Base-by-base conservation (phyloP, 1,140 invertebrate genomes). In the Drosophila asahinai region DNA sequence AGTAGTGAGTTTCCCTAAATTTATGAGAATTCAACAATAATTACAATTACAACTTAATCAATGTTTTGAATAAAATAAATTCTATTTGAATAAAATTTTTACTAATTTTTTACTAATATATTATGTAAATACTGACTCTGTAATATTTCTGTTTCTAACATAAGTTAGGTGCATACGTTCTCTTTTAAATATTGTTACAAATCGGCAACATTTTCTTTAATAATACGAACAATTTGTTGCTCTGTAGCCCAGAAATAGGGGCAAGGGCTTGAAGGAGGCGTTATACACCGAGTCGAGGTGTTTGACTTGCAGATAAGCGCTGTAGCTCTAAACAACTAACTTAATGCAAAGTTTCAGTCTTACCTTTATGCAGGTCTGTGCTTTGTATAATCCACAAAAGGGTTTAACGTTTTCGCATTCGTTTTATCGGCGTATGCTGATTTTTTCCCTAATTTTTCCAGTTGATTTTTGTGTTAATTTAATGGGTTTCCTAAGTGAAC, bases 371-470 rank as follows among this genome's bases (percentile, higher is more conserved):
- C 38, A 48, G 30, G 25, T 15, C 36, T 66, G 33, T 15, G 33
- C 62, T 51, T 33, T n/a, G 27, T 68, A 61, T 84, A 80, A 80
- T 83, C 77, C 81, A 67, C 43, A 72, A 63, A 30, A 38, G 7
- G 42, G 43, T 40, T 38, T 17, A 47, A 33, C 38, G 42, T 47
- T 43, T 33, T 67, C 33, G 60, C 43, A 19, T 64, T 43, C 48
- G 42, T 33, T 52, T 38, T 27, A 54, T 51, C 4, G 48, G 14
- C 38, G n/a, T 33, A 40, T 43, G 61, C 19, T 17, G 38, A 51
- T 51, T 47, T 47, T 43, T 15, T 51, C 15, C 27, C 55, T 6
- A 68, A 55, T 48, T 43, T 33, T 55, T 60, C 14, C 47, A 61
- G 54, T 30, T 52, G 54, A 22, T 60, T 72, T 67, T 59, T 49